These are phyloP conservation scores for Coecobrya sp. DNA, from an alignment of 2,888 invertebrate species.

Conservation along the genomic window DNA sequence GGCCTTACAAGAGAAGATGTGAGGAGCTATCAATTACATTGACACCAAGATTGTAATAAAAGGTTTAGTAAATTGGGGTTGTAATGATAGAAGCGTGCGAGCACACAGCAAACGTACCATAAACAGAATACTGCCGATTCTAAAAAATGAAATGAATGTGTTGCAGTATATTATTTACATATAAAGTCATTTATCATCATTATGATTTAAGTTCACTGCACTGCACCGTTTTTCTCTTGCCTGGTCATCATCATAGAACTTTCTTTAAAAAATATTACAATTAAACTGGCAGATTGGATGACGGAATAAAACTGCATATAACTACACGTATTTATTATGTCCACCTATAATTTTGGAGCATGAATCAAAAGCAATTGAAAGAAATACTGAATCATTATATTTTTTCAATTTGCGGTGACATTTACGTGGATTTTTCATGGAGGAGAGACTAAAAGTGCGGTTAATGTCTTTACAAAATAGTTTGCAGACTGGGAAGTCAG, in stretches of 20 bases:
- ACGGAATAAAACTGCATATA: neutral
- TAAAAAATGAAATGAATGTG: slow-evolving; percentile 19
- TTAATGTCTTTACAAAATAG: neutral
- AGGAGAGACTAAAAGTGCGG: too few relatives aligned
- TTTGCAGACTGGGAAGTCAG: too few relatives aligned
- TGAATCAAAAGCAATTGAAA: slow-evolving; percentile 1
- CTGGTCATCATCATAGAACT: neutral
- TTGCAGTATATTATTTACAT: neutral
- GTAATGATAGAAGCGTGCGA: neutral
- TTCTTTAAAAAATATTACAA: neutral
- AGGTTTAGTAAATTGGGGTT: neutral
- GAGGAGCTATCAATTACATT: too few relatives aligned
- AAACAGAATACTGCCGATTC: neutral
- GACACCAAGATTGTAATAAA: too few relatives aligned
- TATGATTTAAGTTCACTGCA: slow-evolving; percentile 26
- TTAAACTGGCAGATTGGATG: neutral
- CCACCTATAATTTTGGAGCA: neutral
- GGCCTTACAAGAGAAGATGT: neutral
- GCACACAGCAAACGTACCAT: neutral
- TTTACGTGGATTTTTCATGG: neutral
- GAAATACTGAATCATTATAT: neutral
- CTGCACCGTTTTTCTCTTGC: neutral
- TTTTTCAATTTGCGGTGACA: neutral
- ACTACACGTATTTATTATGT: neutral
- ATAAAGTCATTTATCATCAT: slow-evolving; percentile 21